A percentile compares a stretch with the other conserved stretches of the same genome.
phyloP scores from a whole-genome alignment of 2,888 invertebrate species.

The Volucella bombylans region DNA sequence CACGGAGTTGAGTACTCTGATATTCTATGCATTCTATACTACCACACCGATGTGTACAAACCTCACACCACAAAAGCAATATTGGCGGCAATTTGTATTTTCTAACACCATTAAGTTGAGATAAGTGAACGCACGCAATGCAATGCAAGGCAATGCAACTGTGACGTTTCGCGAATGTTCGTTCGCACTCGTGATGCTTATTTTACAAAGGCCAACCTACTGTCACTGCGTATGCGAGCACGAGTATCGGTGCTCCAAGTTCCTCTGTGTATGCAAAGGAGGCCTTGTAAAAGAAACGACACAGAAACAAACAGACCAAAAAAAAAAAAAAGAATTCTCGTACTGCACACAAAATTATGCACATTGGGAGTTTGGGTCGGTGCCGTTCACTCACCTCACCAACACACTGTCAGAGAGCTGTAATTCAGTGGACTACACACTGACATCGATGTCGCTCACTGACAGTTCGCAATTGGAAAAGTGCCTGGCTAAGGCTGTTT shows the following conservation, averaged over 20 bases:
- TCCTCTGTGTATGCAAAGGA: slow-evolving; percentile 6
- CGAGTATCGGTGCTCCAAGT: slow-evolving; percentile 31
- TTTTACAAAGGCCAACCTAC: slow-evolving; percentile 68
- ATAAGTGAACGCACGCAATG: slow-evolving; percentile 73
- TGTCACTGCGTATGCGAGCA: slow-evolving; percentile 17
- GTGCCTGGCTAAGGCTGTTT: slow-evolving; percentile 53
- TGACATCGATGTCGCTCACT: slow-evolving; percentile 27
- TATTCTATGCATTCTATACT: slow-evolving; percentile 48
- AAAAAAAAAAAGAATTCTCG: not conserved
- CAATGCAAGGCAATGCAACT: slow-evolving; percentile 71
- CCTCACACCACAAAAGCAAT: slow-evolving; percentile 24
- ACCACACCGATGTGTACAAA: too few species aligned
- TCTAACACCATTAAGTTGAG: slow-evolving; percentile 71
- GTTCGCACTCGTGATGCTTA: slow-evolving; percentile 64
- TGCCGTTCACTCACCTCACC: slow-evolving; percentile 74
- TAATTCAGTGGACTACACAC: slow-evolving; percentile 34
- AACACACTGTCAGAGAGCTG: slow-evolving; percentile 40
- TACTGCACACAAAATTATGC: slow-evolving; percentile 61
- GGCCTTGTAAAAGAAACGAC: not conserved
- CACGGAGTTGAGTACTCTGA: slow-evolving; percentile 2
- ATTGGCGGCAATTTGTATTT: slow-evolving; percentile 69
- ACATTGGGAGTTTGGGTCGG: slow-evolving; percentile 73
- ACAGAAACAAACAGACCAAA: not conserved
- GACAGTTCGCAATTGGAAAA: slow-evolving; percentile 59
- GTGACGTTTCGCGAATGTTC: slow-evolving; percentile 74